Base-by-base conservation (phyloP, 1,140 invertebrate species). In the Drosophila erecta region DNA sequence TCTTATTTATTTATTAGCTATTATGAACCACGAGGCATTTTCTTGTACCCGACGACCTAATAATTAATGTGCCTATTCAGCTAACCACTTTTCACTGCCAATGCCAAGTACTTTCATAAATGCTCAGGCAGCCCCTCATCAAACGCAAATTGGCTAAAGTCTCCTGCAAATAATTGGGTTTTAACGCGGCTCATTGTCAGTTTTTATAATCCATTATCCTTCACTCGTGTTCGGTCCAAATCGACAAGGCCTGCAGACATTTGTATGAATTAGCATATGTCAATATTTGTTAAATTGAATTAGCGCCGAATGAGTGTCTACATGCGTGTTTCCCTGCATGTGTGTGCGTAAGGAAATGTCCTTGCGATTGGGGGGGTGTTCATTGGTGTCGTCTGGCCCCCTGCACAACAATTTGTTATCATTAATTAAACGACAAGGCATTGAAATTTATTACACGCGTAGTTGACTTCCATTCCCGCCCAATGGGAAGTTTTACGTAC, bases 281-380 rank as follows among this genome's bases (percentile, higher is more conserved):
- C 84, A 89, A 89, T 89, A 89, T 89, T 89, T 89, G 84, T 89
- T 84, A 83, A 90, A 89, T 89, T 89, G 84, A 89, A 89, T 89
- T 90, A 89, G 84, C 84, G 85, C 50, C 76, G 67, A 58, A 38
- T 38, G 37, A 14, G 44, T 50, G 56, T 41, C 27, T 50, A 15
- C 44, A 33, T 53, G 55, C 56, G 27, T 51, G 53, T 64, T 47
- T 49, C 44, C 50, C 11, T 51, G 40, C 17, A 20, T 59, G 50
- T 35, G 17, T 59, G 17, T 62, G 43, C n/a, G 40, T 50, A 20
- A 11, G 27, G 17, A 15, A 27, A 22, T 27, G 43, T 30, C 56
- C 55, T n/a, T 46, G 15, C 35, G 10, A 6, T 30, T 30, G 14
- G 33, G 43, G 22, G 47, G 50, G 17, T 24, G 46, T 37, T 55